Base-by-base conservation (phyloP, 1,140 invertebrate species). In the Drosophila funebris region DNA sequence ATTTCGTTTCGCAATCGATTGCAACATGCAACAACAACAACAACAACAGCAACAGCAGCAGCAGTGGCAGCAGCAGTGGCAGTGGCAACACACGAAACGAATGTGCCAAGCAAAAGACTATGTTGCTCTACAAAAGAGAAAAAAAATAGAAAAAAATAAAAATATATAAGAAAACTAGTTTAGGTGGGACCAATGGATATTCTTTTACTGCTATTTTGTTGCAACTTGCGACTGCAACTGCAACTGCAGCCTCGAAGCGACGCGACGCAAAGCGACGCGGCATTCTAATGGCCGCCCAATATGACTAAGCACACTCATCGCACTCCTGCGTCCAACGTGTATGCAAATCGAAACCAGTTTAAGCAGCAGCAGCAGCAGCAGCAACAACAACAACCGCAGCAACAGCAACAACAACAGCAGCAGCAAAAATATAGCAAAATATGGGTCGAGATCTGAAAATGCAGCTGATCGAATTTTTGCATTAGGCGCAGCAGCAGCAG, bases 211-310 rank as follows among this genome's bases (percentile, higher is more conserved):
- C 84, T 76, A 82, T 78, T 88, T 90, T 82, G 83, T 88, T 77
- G 83, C 79, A 82, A 73, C 37, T 63, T 60, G 61, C 46, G 14
- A 27, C 27, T 27, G 66, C 24, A 16, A 29, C 67, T 16, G 62
- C 61, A 16, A 76, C 77, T 53, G 60, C 39, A 52, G 60, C 24
- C 67, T 84, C 80, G 77, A 75, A 66, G 84, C 80, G 77, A 75
- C 71, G 54, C 60, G 41, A 54, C 54, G 43, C 60, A 37, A 54
- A 50, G 43, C 58, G 13, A 53, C 73, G 54, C 70, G 56, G 89
- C 78, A 90, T 91, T 91, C 90, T 91, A 91, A 91, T 91, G 90
- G 87, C 90, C 90, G 90, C 90, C 90, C 90, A 90, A 90, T 91
- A 87, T 91, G 90, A 83, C 82, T 91, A 87, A 84, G 89, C 89